phyloP scores from a whole-genome alignment of 1,140 invertebrate species.

The Ephestia elutella region DNA sequence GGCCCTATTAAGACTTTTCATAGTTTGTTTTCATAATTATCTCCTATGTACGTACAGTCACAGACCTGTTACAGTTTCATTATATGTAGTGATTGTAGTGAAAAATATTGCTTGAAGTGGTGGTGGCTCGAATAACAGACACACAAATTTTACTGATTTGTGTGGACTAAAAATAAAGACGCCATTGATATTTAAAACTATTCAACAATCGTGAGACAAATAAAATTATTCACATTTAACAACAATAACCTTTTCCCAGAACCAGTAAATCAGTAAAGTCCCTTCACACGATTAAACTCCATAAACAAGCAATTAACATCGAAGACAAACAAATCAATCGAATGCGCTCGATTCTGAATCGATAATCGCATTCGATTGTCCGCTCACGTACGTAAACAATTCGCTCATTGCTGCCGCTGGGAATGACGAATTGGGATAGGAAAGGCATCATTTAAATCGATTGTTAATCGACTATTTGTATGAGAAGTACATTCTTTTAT shows the following conservation, averaged over 20 bases:
- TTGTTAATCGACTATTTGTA: slow-evolving; percentile 22
- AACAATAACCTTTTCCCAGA: not conserved
- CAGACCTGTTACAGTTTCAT: too few species aligned
- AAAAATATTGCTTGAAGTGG: too few species aligned
- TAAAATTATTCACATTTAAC: not conserved
- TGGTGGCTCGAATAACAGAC: too few species aligned
- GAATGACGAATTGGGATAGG: slow-evolving; percentile 26
- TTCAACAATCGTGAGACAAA: not conserved
- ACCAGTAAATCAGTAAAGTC: not conserved
- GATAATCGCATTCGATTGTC: slow-evolving; percentile 11
- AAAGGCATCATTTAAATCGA: slow-evolving; percentile 22
- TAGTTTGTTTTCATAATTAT: too few species aligned
- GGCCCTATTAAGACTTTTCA: too few species aligned
- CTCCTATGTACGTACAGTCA: too few species aligned
- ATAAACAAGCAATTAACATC: slow-evolving; percentile 9
- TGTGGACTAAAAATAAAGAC: too few species aligned
- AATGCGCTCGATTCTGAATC: slow-evolving; percentile 4
- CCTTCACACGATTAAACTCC: slow-evolving; percentile 2
- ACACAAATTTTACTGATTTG: too few species aligned
- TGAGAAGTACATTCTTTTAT: slow-evolving; percentile 12
- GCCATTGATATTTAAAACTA: too few species aligned
- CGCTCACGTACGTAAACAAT: slow-evolving; percentile 15
- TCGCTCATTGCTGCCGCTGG: slow-evolving; percentile 20
- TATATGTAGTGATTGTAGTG: too few species aligned
- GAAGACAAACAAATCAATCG: slow-evolving; percentile 9